Evolutionary conservation across 2,888 invertebrate species (phyloP).

Genomic region (Cistogaster globosa): DNA sequence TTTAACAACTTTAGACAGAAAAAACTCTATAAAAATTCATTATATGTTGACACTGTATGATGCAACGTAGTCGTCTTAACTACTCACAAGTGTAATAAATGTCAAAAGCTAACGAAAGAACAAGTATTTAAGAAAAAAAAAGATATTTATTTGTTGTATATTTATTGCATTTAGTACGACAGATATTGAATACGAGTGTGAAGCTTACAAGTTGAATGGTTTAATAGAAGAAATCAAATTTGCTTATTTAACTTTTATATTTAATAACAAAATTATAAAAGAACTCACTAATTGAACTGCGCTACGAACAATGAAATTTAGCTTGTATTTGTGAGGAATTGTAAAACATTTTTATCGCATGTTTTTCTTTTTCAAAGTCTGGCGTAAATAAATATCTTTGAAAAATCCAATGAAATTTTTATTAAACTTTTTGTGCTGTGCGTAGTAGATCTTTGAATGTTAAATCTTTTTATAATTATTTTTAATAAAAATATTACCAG

Average conservation of each 20-base stretch:
- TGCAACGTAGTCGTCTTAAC: conserved; percentile 28
- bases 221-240: conserved; percentile 45
- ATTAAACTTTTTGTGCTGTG: conserved; percentile 26
- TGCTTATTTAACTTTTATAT: conserved; percentile 31
- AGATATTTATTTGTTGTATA: neutral
- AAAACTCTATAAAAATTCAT: no score
- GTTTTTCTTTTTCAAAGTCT: conserved; percentile 29
- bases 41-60: neutral
- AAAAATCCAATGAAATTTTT: conserved; percentile 27
- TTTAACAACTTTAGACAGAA: no score
- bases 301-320: conserved; percentile 60
- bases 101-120: conserved; percentile 31
- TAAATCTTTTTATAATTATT: conserved; percentile 8
- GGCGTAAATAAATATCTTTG: conserved; percentile 46
- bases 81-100: conserved; percentile 48
- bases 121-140: conserved; percentile 21
- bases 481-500: conserved; percentile 11
- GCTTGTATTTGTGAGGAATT: conserved; percentile 58
- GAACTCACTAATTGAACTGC: conserved; percentile 28
- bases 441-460: conserved; percentile 5
- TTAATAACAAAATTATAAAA: conserved; percentile 41
- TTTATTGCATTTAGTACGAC: conserved; percentile 43
- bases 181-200: conserved; percentile 3
- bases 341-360: conserved; percentile 55
- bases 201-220: conserved; percentile 45